Percentiles rank a stretch among this genome's conserved stretches.
These are phyloP conservation scores for Melanocharis versteri DNA, from an alignment of 2,113 vertebrate species.

Conservation along the genomic window DNA sequence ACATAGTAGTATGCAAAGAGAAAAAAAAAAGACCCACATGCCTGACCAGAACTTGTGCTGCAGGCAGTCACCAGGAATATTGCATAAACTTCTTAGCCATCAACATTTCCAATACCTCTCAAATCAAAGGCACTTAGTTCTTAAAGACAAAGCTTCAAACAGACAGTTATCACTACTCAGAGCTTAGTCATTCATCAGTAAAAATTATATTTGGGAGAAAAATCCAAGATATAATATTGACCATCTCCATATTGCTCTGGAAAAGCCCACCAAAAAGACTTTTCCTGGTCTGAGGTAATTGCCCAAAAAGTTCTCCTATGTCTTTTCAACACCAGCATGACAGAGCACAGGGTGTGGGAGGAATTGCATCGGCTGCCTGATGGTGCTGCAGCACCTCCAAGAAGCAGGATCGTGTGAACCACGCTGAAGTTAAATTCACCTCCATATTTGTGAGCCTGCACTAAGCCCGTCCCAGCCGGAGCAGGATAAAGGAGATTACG, in stretches of 20 bases:
- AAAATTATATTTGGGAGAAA: neutral
- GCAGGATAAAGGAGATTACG: neutral
- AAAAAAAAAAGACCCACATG: neutral
- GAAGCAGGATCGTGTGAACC: neutral
- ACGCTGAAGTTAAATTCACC: fast-evolving
- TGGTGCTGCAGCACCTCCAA: neutral
- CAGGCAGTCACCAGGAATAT: neutral
- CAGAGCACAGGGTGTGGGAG: too few relatives aligned
- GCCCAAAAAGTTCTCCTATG: neutral
- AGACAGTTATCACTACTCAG: neutral
- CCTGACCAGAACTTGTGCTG: neutral
- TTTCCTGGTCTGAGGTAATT: neutral
- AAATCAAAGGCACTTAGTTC: neutral
- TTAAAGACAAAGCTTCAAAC: neutral
- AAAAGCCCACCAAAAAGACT: neutral
- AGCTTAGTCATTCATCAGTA: neutral
- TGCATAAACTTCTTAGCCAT: neutral
- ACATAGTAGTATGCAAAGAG: fast-evolving
- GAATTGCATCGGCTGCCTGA: neutral
- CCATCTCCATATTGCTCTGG: neutral
- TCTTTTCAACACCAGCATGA: neutral
- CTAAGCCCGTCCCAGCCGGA: neutral
- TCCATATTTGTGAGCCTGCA: neutral
- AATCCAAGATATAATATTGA: neutral
- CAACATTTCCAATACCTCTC: neutral